These are phyloP conservation scores for Puffinus mauretanicus DNA, from an alignment of 2,113 vertebrate species.

Conservation along the genomic window DNA sequence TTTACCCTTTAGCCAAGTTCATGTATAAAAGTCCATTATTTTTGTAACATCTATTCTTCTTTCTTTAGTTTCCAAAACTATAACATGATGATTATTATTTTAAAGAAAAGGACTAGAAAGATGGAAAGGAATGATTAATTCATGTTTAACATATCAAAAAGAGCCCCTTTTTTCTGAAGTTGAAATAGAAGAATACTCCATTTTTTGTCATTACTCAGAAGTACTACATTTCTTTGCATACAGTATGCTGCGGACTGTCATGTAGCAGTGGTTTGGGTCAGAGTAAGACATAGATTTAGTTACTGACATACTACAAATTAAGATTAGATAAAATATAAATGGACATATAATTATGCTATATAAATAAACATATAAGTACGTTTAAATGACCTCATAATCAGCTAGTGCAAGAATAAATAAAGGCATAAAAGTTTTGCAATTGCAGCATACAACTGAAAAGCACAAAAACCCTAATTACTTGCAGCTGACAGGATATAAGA, in stretches of 20 bases:
- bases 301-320: background rate
- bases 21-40: rapidly evolving
- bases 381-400: background rate
- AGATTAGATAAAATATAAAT: background rate
- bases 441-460: background rate
- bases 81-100: background rate
- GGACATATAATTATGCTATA: background rate
- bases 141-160: background rate
- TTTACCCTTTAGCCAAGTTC: background rate
- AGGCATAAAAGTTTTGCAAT: background rate
- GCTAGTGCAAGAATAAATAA: background rate
- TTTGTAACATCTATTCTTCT: background rate
- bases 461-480: background rate
- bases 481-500: background rate
- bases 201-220: background rate
- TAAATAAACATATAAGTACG: background rate
- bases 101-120: background rate
- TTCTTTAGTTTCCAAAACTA: background rate
- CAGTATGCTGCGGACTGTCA: background rate
- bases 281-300: background rate
- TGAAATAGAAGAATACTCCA: background rate
- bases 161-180: background rate
- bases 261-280: background rate
- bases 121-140: background rate
- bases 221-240: background rate